Base-by-base conservation (phyloP, 2,113 vertebrate species). In the Brachyistius frenatus region DNA sequence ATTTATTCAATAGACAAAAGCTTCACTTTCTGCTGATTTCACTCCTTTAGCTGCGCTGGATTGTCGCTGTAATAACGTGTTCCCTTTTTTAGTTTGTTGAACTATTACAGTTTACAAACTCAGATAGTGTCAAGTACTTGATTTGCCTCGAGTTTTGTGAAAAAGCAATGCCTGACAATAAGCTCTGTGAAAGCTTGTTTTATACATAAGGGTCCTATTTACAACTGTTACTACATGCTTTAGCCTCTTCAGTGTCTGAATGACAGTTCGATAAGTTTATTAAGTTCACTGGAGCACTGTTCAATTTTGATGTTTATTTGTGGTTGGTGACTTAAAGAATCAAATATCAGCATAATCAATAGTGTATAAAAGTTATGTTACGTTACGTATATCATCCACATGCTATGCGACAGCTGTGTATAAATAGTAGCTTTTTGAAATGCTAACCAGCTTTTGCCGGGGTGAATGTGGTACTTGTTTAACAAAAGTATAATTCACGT, bases 401-500 rank as follows among this genome's bases (percentile, higher is more conserved):
- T 52, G 52, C 62, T 58, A 5, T 16, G 16, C 15, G 37, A 4
- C 14, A 36, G 8, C 15, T 50, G 31, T 44, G 63, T 62, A 62
- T 50, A 15, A 74, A 57, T 35, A 1, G 2, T 13, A 54, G 52
- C 39, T 35, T 46, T n/a, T 61, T 77, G 11, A 73, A 65, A 58
- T 23, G 3, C 16, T 53, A n/a, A 41, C 32, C 23, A 15, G 33
- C 41, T 36, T 36, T 47, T 52, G 23, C 13, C 53, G 2, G 3
- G 9, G 13, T 63, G 36, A 76, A 66, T 67, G 57, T 15, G 5
- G 8, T 57, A 23, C 23, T 57, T 64, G 5, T 55, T 66, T 55
- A 30, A 55, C 53, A 44, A 71, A 76, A 35, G n/a, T 56, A 52
- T 30, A 5, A 46, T 53, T 77, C 39, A 61, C 56, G 58, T 75